Percentiles rank a stretch among this genome's conserved stretches.
Evolutionary conservation across 2,888 invertebrate genomes (phyloP).

Genomic region (Taenaris catops): DNA sequence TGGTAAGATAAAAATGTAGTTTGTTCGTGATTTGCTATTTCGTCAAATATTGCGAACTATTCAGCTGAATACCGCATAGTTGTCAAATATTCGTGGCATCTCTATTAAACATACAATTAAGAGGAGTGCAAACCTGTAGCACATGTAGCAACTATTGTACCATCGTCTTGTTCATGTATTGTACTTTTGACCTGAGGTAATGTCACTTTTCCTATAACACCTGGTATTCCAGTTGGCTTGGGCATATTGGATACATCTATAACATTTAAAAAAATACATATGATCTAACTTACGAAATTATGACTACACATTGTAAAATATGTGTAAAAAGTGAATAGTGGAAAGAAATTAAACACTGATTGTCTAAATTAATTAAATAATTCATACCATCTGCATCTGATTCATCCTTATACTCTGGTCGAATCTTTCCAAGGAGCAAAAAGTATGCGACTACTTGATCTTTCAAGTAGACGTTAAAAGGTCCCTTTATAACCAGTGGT

Average conservation of each 20-base stretch:
- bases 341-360: too few relatives aligned
- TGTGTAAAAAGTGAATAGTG: too few relatives aligned
- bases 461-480: constrained; percentile 88
- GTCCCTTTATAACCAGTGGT: constrained; percentile 91
- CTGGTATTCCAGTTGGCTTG: constrained; percentile 77
- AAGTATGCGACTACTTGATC: constrained; percentile 91
- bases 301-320: too few relatives aligned
- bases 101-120: too few relatives aligned
- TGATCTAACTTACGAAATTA: too few relatives aligned
- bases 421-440: constrained; percentile 84
- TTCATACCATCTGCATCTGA: constrained; percentile 83
- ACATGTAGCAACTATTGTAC: constrained; percentile 91
- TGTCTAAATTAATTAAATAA: too few relatives aligned
- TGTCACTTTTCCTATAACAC: constrained; percentile 61
- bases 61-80: too few relatives aligned
- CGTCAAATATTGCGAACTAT: too few relatives aligned
- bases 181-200: constrained; percentile 77
- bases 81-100: too few relatives aligned
- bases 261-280: too few relatives aligned
- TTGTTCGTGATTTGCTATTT: too few relatives aligned
- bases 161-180: constrained; percentile 96
- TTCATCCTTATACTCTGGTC: constrained; percentile 57
- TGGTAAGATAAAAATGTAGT: too few relatives aligned
- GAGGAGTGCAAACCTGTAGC: constrained; percentile 85
- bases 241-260: constrained; percentile 86